Evolutionary conservation across 1,140 invertebrate genomes (phyloP).

Genomic region (Coptotermes formosanus): DNA sequence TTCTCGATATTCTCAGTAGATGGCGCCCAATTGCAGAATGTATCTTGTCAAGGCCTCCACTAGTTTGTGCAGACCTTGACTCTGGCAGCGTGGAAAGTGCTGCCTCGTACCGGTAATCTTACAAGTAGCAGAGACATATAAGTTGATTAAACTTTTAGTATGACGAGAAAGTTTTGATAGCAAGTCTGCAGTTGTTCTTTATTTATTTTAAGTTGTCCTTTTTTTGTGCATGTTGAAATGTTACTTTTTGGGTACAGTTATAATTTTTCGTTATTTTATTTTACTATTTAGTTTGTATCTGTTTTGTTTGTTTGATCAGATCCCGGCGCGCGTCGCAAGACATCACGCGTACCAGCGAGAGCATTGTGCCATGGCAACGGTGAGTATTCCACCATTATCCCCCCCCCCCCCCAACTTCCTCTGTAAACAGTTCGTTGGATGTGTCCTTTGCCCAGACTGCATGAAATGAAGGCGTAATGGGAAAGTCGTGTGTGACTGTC

Average conservation of each 20-base stretch:
- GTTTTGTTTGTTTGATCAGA: constrained; percentile 49
- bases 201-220: neutral
- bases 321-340: constrained; percentile 79
- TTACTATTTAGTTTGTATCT: constrained; percentile 39
- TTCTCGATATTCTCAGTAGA: neutral
- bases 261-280: constrained; percentile 12
- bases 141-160: neutral
- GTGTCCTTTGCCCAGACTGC: too few relatives aligned
- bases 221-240: neutral
- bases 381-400: constrained; percentile 38
- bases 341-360: constrained; percentile 62
- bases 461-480: too few relatives aligned
- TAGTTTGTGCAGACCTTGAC: neutral
- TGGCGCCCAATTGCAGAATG: neutral
- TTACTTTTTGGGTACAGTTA: constrained; percentile 43
- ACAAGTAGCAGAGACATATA: neutral
- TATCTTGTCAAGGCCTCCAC: neutral
- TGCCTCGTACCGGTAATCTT: neutral
- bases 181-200: neutral
- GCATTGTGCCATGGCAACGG: constrained; percentile 50
- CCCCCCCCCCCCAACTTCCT: too few relatives aligned
- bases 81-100: neutral
- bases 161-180: neutral
- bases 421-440: too few relatives aligned
- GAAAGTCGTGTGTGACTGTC: too few relatives aligned